Percentiles rank a stretch among this genome's conserved stretches.
phyloP scores from a whole-genome alignment of 2,888 invertebrate species.

The Eulithis testata region DNA sequence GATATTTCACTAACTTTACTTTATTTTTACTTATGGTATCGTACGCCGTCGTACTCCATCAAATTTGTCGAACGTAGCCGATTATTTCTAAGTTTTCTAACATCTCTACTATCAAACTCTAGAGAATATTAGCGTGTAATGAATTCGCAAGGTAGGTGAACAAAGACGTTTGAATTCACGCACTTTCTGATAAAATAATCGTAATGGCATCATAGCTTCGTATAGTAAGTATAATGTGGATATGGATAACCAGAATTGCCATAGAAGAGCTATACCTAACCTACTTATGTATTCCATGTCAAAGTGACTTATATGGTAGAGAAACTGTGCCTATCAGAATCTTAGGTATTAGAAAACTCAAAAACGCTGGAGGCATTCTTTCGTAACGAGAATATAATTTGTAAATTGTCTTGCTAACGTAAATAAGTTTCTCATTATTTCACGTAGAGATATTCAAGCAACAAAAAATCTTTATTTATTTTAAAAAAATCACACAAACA shows the following conservation, averaged over 20 bases:
- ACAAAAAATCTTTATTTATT: no score
- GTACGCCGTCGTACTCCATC: background rate
- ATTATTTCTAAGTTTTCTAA: no score
- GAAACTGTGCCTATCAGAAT: slow-evolving; percentile 27
- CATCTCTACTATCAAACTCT: no score
- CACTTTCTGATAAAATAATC: background rate
- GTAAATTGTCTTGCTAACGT: slow-evolving; percentile 42
- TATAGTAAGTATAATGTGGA: background rate
- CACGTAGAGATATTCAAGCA: slow-evolving; percentile 7
- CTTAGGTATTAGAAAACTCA: slow-evolving; percentile 28
- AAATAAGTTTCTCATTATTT: slow-evolving; percentile 20
- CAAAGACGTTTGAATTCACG: no score
- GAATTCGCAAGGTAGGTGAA: no score
- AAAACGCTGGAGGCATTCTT: slow-evolving; percentile 44
- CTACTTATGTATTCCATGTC: slow-evolving; percentile 22
- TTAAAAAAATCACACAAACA: no score
- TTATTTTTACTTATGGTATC: background rate
- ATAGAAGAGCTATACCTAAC: background rate
- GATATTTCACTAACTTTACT: background rate
- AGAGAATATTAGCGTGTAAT: no score
- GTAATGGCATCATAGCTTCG: background rate
- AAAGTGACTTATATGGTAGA: slow-evolving; percentile 11
- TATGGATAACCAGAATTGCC: no score
- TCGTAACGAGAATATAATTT: slow-evolving; percentile 53
- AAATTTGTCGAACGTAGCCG: no score